A percentile compares a stretch with the other conserved stretches of the same genome.
Evolutionary conservation across 2,113 vertebrate species (phyloP).

Genomic region (Oncorhynchus clarkii): DNA sequence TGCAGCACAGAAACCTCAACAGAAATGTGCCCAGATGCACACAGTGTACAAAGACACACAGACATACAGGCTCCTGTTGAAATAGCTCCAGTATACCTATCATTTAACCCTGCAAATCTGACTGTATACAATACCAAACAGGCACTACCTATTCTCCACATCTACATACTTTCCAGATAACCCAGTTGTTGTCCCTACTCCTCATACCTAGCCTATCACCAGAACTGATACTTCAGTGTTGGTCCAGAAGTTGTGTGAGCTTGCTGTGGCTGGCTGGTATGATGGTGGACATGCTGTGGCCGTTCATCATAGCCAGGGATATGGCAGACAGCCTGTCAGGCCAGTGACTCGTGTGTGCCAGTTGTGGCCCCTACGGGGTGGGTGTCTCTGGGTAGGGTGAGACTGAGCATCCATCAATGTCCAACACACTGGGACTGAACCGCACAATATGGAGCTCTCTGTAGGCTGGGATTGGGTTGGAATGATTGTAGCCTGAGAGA

Average conservation of each 20-base stretch:
- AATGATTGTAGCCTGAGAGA: neutral
- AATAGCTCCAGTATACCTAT: neutral
- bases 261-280: conserved; percentile 9
- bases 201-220: neutral
- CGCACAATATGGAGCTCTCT: neutral
- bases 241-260: conserved; percentile 50
- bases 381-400: conserved; percentile 44
- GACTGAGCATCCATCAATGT: conserved; percentile 5
- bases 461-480: neutral
- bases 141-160: neutral
- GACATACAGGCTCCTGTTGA: neutral
- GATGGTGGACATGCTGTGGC: conserved; percentile 28
- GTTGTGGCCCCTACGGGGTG: conserved; percentile 47
- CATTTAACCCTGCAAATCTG: neutral
- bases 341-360: conserved; percentile 49
- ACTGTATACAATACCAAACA: conserved; percentile 2
- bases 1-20: neutral
- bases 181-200: conserved; percentile 13
- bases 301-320: conserved; percentile 55
- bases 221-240: conserved; percentile 1
- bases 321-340: conserved; percentile 52
- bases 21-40: neutral
- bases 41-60: neutral
- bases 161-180: neutral
- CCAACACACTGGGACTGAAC: neutral